These are phyloP conservation scores for Coilia nasus DNA, from an alignment of 2,797 vertebrate species.

Conservation along the genomic window DNA sequence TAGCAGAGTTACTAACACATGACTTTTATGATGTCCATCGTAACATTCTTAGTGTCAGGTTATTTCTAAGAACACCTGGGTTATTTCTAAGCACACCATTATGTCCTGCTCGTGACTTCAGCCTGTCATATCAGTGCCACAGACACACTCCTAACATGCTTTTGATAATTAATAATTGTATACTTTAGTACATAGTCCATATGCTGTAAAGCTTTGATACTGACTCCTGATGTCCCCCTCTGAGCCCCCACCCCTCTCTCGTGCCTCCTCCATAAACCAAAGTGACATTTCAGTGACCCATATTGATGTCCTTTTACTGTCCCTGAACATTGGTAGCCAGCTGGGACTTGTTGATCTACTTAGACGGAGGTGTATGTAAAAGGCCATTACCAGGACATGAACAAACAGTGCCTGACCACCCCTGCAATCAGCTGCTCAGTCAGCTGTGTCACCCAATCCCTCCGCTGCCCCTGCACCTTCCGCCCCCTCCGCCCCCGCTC, in stretches of 20 bases:
- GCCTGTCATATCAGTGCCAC: no score
- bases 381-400: slow-evolving; percentile 70
- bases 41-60: no score
- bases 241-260: neutral
- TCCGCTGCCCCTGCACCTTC: no score
- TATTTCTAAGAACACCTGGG: no score
- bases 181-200: no score
- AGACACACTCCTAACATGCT: no score
- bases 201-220: neutral
- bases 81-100: no score
- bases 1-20: no score
- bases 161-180: no score
- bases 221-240: neutral
- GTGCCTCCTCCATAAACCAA: slow-evolving; percentile 54
- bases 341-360: slow-evolving; percentile 78
- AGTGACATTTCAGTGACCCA: slow-evolving; percentile 65
- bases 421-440: slow-evolving; percentile 42
- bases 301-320: slow-evolving; percentile 26
- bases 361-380: slow-evolving; percentile 67
- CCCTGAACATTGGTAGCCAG: slow-evolving; percentile 66
- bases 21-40: no score
- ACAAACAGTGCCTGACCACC: slow-evolving; percentile 57
- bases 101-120: no score
- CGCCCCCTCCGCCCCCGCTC: slow-evolving; percentile 5
- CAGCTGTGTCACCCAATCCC: slow-evolving; percentile 31